Evolutionary conservation across 2,113 vertebrate genomes (phyloP).

Genomic region (Cyanoliseus patagonus): DNA sequence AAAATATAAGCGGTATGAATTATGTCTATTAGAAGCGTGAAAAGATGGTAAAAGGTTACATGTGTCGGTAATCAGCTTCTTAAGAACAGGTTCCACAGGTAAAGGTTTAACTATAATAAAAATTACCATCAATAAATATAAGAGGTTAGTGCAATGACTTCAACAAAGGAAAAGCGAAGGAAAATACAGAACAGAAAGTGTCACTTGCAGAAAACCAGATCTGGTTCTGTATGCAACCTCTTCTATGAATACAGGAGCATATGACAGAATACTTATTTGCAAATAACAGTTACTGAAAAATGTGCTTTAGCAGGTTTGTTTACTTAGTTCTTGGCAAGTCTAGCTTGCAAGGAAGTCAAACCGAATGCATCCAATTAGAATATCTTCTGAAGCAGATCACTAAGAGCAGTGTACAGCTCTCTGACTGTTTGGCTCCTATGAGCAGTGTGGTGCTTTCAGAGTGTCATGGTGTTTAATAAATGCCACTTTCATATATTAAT

Average conservation of each 20-base stretch:
- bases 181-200: neutral
- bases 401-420: neutral
- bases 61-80: neutral
- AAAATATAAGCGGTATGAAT: neutral
- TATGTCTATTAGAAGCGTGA: neutral
- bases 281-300: constrained; percentile 46
- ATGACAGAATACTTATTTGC: constrained; percentile 38
- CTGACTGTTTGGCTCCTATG: neutral
- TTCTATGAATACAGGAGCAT: neutral
- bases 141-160: neutral
- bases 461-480: neutral
- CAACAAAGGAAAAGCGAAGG: neutral
- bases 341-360: neutral
- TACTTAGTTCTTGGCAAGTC: constrained; percentile 36
- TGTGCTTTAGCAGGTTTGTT: constrained; percentile 42
- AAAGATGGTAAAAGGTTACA: neutral
- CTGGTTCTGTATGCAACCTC: neutral
- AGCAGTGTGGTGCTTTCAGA: neutral
- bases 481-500: neutral
- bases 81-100: neutral
- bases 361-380: neutral
- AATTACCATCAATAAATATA: neutral
- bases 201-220: neutral
- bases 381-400: neutral
- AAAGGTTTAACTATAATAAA: neutral